Conservation (phyloP, 2,113 vertebrate genomes). For the Oncorhynchus masou region DNA sequence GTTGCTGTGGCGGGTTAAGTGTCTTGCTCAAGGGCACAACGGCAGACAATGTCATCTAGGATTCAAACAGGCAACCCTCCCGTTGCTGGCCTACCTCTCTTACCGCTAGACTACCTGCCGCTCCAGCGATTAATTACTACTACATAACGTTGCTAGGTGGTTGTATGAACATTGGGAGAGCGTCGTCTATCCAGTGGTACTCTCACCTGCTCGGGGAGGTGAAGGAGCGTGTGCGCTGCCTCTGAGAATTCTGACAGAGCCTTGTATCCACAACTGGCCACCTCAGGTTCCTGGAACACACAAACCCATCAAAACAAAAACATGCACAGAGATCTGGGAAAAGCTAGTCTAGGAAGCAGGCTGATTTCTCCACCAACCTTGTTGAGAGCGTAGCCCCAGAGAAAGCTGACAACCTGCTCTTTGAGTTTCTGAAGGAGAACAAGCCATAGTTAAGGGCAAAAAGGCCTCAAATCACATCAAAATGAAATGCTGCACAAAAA, state of each 20-base stretch:
- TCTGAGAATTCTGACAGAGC: slow-evolving; percentile 83
- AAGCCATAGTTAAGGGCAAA: slow-evolving; percentile 16
- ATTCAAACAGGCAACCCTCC: too few species aligned
- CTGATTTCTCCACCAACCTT: slow-evolving; percentile 68
- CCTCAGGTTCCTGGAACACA: slow-evolving; percentile 75
- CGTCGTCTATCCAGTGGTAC: background rate
- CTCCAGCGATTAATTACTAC: background rate
- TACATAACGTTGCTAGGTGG: background rate
- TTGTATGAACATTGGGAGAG: background rate
- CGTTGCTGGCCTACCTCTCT: too few species aligned
- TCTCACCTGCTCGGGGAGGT: slow-evolving; percentile 86
- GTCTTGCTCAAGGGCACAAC: too few species aligned
- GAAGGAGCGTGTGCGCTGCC: slow-evolving; percentile 78
- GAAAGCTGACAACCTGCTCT: slow-evolving; percentile 81
- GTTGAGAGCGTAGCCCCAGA: slow-evolving; percentile 85
- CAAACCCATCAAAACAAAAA: slow-evolving; percentile 3
- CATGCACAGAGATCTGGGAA: too few species aligned
- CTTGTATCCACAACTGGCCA: slow-evolving; percentile 84
- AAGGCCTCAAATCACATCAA: background rate
- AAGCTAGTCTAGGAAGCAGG: background rate
- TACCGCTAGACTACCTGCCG: too few species aligned
- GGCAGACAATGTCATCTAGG: too few species aligned
- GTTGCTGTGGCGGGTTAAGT: too few species aligned
- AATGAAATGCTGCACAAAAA: background rate
- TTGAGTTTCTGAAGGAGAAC: slow-evolving; percentile 83